Conservation (phyloP, 2,888 invertebrate genomes). For the Synanthedon myopaeformis region DNA sequence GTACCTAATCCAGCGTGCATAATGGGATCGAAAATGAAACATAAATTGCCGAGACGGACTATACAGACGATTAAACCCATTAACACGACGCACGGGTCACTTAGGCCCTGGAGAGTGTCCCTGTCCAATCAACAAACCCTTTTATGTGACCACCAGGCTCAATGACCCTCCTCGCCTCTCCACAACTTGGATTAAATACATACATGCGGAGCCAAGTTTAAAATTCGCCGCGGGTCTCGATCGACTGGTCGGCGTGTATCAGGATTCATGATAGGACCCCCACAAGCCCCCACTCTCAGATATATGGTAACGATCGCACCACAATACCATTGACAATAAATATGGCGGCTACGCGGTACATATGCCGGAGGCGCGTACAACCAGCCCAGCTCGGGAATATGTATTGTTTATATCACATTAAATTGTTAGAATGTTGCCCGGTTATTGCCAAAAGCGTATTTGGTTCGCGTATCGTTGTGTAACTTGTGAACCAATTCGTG, state of each 20-base stretch:
- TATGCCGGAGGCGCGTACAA: constrained; percentile 49
- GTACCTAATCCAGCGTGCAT: constrained; percentile 57
- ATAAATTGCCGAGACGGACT: constrained; percentile 64
- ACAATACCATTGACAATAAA: constrained; percentile 68
- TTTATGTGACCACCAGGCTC: constrained; percentile 20
- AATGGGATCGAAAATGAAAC: constrained; percentile 70
- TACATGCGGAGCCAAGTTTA: constrained; percentile 16
- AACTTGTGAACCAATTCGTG: constrained; percentile 35
- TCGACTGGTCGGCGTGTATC: constrained; percentile 54
- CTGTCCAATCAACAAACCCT: constrained; percentile 62
- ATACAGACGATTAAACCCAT: constrained; percentile 64
- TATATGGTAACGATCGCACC: constrained; percentile 65
- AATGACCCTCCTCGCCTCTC: constrained; percentile 7
- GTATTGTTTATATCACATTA: constrained; percentile 67
- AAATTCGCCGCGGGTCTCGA: constrained; percentile 36
- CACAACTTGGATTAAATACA: constrained; percentile 6
- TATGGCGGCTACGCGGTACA: constrained; percentile 53
- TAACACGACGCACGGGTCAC: constrained; percentile 59
- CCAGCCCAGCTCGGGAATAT: constrained; percentile 42
- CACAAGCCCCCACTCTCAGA: constrained; percentile 54
- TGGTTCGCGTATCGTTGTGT: constrained; percentile 54
- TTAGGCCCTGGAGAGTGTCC: constrained; percentile 35
- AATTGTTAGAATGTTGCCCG: constrained; percentile 66
- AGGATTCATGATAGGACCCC: constrained; percentile 64
- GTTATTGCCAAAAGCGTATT: constrained; percentile 68